Conservation (phyloP, 2,888 invertebrate species). For the Icerya purchasi region DNA sequence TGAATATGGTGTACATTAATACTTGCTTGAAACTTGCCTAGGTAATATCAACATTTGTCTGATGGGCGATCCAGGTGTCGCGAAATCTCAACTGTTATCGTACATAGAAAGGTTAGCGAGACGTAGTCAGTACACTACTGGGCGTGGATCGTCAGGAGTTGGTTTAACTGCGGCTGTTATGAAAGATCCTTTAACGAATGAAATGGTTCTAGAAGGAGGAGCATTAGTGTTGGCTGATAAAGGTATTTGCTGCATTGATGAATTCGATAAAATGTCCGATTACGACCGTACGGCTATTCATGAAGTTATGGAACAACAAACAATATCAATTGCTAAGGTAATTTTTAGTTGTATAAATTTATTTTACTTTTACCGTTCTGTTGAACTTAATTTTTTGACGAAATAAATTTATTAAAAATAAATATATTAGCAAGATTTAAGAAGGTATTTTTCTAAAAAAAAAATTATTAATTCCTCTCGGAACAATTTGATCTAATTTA, state of each 20-base stretch:
- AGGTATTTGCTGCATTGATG: constrained; percentile 97
- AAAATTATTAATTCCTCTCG: no score
- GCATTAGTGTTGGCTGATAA: constrained; percentile 89
- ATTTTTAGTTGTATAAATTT: no score
- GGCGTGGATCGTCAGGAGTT: constrained; percentile 87
- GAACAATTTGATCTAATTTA: no score
- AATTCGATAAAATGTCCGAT: constrained; percentile 99
- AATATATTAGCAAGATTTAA: no score
- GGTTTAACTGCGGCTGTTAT: constrained; percentile 95
- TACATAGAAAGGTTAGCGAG: constrained; percentile 87
- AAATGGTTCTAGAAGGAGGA: constrained; percentile 76
- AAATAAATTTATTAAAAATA: no score
- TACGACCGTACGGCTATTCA: constrained; percentile 84
- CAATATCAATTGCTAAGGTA: constrained; percentile 94
- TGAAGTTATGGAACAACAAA: constrained; percentile 99
- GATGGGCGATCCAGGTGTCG: constrained; percentile 99
- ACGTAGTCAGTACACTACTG: constrained; percentile 38
- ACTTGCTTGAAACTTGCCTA: constrained; percentile 15
- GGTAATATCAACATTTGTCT: constrained; percentile 91
- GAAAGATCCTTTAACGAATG: constrained; percentile 68
- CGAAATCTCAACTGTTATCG: constrained; percentile 87
- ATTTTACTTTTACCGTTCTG: no score
- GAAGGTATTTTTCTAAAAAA: no score
- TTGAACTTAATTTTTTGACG: no score
- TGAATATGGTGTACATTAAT: background rate